These are phyloP conservation scores for Lepidurus couesii DNA, from an alignment of 1,140 invertebrate species.

Conservation along the genomic window DNA sequence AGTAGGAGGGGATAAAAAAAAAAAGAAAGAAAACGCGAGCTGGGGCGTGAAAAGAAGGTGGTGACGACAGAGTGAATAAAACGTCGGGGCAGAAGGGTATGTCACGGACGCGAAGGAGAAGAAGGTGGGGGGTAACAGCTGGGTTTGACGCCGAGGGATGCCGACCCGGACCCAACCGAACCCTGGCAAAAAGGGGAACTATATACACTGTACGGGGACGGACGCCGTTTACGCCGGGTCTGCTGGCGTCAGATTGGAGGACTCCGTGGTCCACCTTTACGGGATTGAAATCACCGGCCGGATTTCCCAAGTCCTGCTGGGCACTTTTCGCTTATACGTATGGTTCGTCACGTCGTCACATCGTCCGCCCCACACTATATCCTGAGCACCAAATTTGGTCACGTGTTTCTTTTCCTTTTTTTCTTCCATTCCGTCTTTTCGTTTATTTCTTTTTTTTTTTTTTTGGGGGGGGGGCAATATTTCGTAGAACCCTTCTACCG, in stretches of 20 bases:
- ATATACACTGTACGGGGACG: neutral
- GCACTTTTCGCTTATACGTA: neutral
- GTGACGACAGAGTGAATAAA: conserved; percentile 16
- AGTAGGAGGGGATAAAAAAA: neutral
- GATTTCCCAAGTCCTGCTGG: conserved; percentile 1
- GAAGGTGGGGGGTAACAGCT: conserved; percentile 17
- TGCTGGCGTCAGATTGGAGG: conserved; percentile 18
- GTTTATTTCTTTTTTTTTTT: neutral
- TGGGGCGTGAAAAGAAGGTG: neutral
- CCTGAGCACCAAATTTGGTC: conserved; percentile 6
- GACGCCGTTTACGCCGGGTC: neutral
- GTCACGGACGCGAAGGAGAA: conserved; percentile 13
- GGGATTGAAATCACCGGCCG: conserved; percentile 17
- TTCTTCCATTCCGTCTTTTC: neutral
- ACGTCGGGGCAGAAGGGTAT: conserved; percentile 8
- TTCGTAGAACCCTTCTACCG: no score
- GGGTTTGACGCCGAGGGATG: neutral
- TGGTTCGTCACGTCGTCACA: conserved; percentile 6
- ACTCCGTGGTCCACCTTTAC: conserved; percentile 16
- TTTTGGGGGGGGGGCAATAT: no score
- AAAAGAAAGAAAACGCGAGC: neutral
- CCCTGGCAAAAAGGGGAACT: no score
- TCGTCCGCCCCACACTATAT: neutral
- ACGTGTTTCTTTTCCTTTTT: conserved; percentile 9
- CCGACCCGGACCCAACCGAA: no score